A percentile compares a stretch with the other conserved stretches of the same genome.
These are phyloP conservation scores for Pachypeltis micranthus DNA, from an alignment of 1,140 invertebrate genomes.

Conservation along the genomic window DNA sequence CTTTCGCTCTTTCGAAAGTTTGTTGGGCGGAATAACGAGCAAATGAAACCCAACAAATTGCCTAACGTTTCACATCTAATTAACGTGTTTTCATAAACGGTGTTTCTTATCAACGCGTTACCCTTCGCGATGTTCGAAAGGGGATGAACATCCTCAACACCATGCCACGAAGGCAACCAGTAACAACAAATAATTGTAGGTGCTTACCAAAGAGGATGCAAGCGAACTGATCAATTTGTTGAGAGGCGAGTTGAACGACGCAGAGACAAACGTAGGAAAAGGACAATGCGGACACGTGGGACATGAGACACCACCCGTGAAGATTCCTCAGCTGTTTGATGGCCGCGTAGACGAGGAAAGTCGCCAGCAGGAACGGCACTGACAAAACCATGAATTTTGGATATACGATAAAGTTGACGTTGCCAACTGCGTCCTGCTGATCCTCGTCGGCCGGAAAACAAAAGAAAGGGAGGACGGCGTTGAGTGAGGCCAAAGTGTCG, in stretches of 20 bases:
- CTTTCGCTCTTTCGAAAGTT: too few relatives aligned
- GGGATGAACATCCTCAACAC: too few relatives aligned
- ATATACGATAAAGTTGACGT: conserved; percentile 23
- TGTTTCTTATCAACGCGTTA: too few relatives aligned
- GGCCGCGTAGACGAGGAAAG: conserved; percentile 56
- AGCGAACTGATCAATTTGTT: conserved; percentile 32
- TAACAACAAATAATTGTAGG: conserved; percentile 11
- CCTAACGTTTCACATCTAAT: too few relatives aligned
- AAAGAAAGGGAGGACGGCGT: conserved; percentile 27
- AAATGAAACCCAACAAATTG: too few relatives aligned
- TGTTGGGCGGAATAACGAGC: too few relatives aligned
- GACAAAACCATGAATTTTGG: conserved; percentile 49
- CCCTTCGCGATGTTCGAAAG: too few relatives aligned
- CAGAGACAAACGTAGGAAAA: conserved; percentile 36
- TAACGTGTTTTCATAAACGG: too few relatives aligned
- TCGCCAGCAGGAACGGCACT: conserved; percentile 54
- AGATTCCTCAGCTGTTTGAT: conserved; percentile 57
- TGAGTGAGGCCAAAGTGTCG: conserved; percentile 16
- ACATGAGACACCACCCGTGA: conserved; percentile 60
- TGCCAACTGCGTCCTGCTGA: not conserved
- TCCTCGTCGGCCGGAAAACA: conserved; percentile 26
- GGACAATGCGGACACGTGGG: conserved; percentile 40
- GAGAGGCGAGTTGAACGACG: conserved; percentile 37
- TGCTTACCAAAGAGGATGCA: conserved; percentile 42
- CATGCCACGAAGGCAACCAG: too few relatives aligned